Conservation (phyloP, 2,888 invertebrate genomes). For the Villa cingulata region DNA sequence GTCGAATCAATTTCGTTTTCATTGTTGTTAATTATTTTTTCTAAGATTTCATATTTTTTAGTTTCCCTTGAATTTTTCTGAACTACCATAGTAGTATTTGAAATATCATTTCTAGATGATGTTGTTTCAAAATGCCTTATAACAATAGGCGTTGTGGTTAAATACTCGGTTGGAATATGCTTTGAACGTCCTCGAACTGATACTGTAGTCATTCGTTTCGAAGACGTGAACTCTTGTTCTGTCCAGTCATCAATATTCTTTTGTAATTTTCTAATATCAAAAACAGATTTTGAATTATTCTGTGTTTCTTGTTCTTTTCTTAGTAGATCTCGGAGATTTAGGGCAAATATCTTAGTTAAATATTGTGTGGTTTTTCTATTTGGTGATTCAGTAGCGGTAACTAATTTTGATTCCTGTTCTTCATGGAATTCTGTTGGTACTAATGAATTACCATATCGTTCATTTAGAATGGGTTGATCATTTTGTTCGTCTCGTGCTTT, state of each 20-base stretch:
- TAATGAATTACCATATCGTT: slow-evolving; percentile 22
- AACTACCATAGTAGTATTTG: slow-evolving; percentile 4
- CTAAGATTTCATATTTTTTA: slow-evolving; percentile 8
- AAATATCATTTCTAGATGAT: slow-evolving; percentile 9
- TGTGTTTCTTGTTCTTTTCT: slow-evolving; percentile 33
- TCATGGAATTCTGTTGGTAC: slow-evolving; percentile 38
- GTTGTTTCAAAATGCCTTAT: slow-evolving; percentile 8
- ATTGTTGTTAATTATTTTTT: slow-evolving; percentile 13
- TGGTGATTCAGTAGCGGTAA: slow-evolving; percentile 27
- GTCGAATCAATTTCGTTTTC: not conserved
- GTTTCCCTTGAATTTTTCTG: slow-evolving; percentile 3
- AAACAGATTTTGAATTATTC: slow-evolving; percentile 28
- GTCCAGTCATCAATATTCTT: slow-evolving; percentile 80
- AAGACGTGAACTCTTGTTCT: slow-evolving; percentile 53
- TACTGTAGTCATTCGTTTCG: slow-evolving; percentile 40
- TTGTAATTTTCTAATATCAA: slow-evolving; percentile 61
- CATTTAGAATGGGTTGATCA: slow-evolving; percentile 23
- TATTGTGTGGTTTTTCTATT: slow-evolving; percentile 29
- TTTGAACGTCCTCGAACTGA: slow-evolving; percentile 51
- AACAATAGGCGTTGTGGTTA: slow-evolving; percentile 44
- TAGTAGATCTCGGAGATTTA: slow-evolving; percentile 41
- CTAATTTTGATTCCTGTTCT: slow-evolving; percentile 38
- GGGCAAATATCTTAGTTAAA: slow-evolving; percentile 33
- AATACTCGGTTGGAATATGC: slow-evolving; percentile 62
- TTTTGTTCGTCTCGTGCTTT: slow-evolving; percentile 31